A percentile compares a stretch with the other conserved stretches of the same genome.
phyloP scores from a whole-genome alignment of 2,797 vertebrate species.

The Astyanax mexicanus region DNA sequence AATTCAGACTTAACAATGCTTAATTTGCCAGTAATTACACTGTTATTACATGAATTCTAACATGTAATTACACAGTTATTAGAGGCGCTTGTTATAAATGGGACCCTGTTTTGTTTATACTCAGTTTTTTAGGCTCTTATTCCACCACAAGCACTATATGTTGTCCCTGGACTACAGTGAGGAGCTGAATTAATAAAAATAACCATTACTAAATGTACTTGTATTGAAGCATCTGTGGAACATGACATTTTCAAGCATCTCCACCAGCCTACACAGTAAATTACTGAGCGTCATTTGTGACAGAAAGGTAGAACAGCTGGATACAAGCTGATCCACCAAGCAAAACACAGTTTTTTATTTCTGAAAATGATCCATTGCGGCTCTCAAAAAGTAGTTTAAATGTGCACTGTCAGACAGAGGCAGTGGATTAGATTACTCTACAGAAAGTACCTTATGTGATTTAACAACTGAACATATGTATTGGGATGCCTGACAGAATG shows the following conservation, averaged over 20 bases:
- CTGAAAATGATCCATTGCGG: background rate
- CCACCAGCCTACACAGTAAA: background rate
- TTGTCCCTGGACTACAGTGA: background rate
- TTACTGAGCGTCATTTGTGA: background rate
- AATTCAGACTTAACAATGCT: too few species aligned
- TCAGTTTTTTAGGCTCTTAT: too few species aligned
- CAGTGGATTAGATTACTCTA: constrained; percentile 1
- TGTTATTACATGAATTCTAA: too few species aligned
- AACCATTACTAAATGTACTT: background rate
- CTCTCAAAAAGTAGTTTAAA: background rate
- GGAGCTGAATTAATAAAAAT: background rate
- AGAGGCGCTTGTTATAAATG: too few species aligned
- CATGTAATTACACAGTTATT: too few species aligned
- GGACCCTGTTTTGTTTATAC: too few species aligned
- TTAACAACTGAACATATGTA: constrained; percentile 20
- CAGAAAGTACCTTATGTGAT: constrained; percentile 16
- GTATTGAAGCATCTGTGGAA: background rate
- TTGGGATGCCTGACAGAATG: constrained; percentile 7
- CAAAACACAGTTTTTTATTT: background rate
- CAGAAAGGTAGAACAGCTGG: background rate
- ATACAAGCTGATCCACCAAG: background rate
- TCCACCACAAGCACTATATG: too few species aligned
- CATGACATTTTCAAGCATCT: background rate
- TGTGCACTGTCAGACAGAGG: background rate
- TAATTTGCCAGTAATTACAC: too few species aligned